Evolutionary conservation across 2,113 vertebrate species (phyloP).

Genomic region (Reinhardtius hippoglossoides): DNA sequence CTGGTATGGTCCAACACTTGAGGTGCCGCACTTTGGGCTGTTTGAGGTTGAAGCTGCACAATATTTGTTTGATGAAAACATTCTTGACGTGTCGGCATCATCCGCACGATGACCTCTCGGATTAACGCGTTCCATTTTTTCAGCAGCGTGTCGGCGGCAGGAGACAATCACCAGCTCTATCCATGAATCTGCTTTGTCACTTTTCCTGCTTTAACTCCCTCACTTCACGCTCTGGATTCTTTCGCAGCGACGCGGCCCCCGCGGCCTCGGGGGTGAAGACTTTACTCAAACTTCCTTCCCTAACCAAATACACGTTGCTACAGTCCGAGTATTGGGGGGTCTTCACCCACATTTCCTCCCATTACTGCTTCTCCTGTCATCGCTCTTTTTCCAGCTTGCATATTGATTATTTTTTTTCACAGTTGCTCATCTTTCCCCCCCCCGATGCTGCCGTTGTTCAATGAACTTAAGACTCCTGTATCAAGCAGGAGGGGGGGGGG

Average conservation of each 20-base stretch:
- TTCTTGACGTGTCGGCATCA: neutral
- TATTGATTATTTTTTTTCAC: constrained; percentile 13
- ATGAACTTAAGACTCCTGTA: constrained; percentile 74
- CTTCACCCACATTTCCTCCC: constrained; percentile 12
- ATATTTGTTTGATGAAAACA: too few relatives aligned
- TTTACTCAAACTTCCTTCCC: constrained; percentile 20
- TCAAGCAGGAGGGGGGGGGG: constrained; percentile 80
- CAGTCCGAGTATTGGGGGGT: neutral
- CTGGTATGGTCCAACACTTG: constrained; percentile 35
- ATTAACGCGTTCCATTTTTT: constrained; percentile 27
- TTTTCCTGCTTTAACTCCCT: constrained; percentile 28
- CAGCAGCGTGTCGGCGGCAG: constrained; percentile 15
- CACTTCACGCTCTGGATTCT: constrained; percentile 28
- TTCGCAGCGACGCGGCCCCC: constrained; percentile 10
- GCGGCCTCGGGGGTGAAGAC: constrained; percentile 31
- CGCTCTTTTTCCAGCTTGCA: constrained; percentile 25
- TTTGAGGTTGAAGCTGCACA: neutral
- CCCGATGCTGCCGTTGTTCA: constrained; percentile 61
- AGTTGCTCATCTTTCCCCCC: constrained; percentile 29
- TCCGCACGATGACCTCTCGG: neutral
- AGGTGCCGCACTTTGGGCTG: neutral
- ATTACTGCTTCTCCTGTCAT: constrained; percentile 45
- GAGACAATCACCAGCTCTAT: constrained; percentile 14
- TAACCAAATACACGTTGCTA: constrained; percentile 28
- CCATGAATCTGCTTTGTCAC: constrained; percentile 1